Evolutionary conservation across 2,888 invertebrate genomes (phyloP).

Genomic region (Blastobasis adustella): DNA sequence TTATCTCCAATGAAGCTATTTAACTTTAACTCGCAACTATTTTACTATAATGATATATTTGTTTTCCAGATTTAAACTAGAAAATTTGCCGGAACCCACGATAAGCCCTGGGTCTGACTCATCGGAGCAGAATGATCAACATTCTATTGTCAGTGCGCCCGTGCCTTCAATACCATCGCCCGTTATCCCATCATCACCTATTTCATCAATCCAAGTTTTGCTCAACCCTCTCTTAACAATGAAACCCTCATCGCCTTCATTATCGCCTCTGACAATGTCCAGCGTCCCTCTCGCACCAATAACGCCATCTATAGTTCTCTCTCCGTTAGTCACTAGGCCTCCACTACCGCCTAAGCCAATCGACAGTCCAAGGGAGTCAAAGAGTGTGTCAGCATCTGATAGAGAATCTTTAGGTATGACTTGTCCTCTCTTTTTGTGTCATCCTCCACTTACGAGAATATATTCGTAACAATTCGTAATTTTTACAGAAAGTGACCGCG

Average conservation of each 20-base stretch:
- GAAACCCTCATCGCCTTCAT: slow-evolving; percentile 1
- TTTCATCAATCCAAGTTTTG: slow-evolving; percentile 16
- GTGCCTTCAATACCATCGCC: slow-evolving; percentile 20
- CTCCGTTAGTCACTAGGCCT: slow-evolving; percentile 45
- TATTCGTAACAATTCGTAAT: not conserved
- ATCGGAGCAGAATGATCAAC: slow-evolving; percentile 63
- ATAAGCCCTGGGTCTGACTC: slow-evolving; percentile 69
- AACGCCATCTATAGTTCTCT: slow-evolving; percentile 34
- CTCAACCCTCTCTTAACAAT: slow-evolving; percentile 1
- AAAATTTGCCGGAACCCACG: slow-evolving; percentile 53
- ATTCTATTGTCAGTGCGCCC: slow-evolving; percentile 51
- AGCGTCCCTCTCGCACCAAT: slow-evolving; percentile 12
- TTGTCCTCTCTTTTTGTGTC: not conserved
- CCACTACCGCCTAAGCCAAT: slow-evolving; percentile 49
- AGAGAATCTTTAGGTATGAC: slow-evolving; percentile 43
- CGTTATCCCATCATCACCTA: slow-evolving; percentile 25
- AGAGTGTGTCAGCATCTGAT: slow-evolving; percentile 39
- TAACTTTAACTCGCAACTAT: not conserved
- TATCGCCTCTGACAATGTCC: not conserved
- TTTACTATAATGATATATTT: not conserved
- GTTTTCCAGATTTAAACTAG: slow-evolving; percentile 51
- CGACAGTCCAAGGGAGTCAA: slow-evolving; percentile 49
- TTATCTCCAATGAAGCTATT: not conserved
- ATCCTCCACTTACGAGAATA: not conserved
- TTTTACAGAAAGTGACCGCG: slow-evolving; percentile 36